Evolutionary conservation across 2,888 invertebrate species (phyloP), one percentile per base, ranked within the genome.

Genomic region (Nephrotoma flavescens): DNA sequence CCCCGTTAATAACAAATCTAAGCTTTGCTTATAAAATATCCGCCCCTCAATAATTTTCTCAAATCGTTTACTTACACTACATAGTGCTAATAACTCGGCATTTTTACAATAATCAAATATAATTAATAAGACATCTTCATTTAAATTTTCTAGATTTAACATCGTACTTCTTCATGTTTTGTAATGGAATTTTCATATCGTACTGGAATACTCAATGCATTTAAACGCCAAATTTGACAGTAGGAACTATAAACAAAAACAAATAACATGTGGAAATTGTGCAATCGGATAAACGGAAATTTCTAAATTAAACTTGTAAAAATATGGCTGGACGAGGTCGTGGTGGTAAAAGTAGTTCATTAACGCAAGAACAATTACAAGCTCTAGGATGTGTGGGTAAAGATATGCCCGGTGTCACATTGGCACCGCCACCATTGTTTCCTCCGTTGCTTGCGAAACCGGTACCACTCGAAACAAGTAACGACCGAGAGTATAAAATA

Each of bases 401-500:
- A 87, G 95, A 95, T 87, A 92, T 92, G 88, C 92, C 92, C 1
- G 91, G 92, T 84, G 92, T 93, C 85, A 92, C 91, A 88, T 91
- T 93, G 7, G 92, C 93, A 45, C 94, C 94, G 6, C 94, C 94
- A 0, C 94, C 94, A 11, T 91, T 94, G 86, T 94, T 93, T 89
- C 94, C 94, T 0, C 93, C 93, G 88, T 91, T 94, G n/a, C 92
- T 93, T 89, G 92, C 92, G 0, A 93, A 93, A 88, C 94, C 94
- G 0, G 91, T 94, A 15, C 92, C 92, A 0, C 88, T 94, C 41
- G 91, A 91, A 89, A 92, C 91, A 86, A 93, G 93, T 83, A 92
- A 93, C 6, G 93, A 95, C 45, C 93, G 94, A 41, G 95, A 94
- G 88, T 96, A 96, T 89, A 93, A 95, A 90, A 91, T 95, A 11